Evolutionary conservation across 53 echinoderm and acorn worm genomes (phyloP), one percentile per base, ranked within the genome.

Genomic region (Apostichopus leukothele): DNA sequence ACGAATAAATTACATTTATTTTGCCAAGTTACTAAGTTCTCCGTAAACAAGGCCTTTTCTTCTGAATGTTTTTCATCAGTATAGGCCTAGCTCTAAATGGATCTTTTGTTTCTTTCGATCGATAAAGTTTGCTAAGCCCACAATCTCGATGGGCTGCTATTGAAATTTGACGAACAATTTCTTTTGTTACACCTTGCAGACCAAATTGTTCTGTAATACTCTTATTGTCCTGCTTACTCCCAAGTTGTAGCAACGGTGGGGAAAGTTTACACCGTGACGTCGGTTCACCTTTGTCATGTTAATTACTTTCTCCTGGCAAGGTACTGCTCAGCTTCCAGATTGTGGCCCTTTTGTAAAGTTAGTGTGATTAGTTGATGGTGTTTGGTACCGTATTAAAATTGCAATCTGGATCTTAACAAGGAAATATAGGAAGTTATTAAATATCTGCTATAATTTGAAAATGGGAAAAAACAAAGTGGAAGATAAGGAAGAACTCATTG

Each of bases 401-500:
- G 39, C 39, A 39, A 39, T 39, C 39, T 39, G 39, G 63, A 7
- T 13, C 7, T 63, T 63, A 63, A 13, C 9, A 7, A 63, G 63
- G 63, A 63, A 63, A 63, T 63, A 63, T 13, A 13, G 3, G 39
- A 1, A 39, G 3, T 39, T 39, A 39, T 39, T 39, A 39, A 39
- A 39, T 39, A 63, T 63, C 16, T 16, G 16, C 63, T 13, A 63
- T 16, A 13, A 8, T 1, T 16, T 7, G 4, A 79, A 84, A 18
- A 94, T 94, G 90, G 90, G 92, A 14, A 94, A 86, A 88, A 92
- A 90, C 75, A 94, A 90, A 78, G 94, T 94, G 54, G 94, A 18
- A 52, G 94, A 94, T 83, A 90, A 76, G 14, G 88, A 86, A 73
- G 53, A 88, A 7, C 86, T 94, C 21, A 90, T 90, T 14, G 86